Evolutionary conservation across 2,888 invertebrate species (phyloP).

Genomic region (Caradrina kadenii): DNA sequence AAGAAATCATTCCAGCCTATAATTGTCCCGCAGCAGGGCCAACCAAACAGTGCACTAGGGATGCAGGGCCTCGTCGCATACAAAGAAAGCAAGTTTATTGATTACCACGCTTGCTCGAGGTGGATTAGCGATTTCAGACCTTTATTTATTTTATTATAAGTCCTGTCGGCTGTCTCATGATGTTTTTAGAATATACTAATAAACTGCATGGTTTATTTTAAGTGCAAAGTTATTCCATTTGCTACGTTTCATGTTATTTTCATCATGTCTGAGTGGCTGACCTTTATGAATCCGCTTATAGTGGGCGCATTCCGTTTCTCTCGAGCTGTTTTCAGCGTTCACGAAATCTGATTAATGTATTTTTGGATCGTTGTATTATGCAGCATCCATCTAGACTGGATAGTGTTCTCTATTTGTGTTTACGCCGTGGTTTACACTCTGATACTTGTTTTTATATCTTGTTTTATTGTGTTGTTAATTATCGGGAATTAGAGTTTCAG

Average conservation of each 20-base stretch:
- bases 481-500: neutral
- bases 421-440: slow-evolving; percentile 29
- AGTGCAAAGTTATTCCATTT: slow-evolving; percentile 2
- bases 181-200: neutral
- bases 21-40: too few species aligned
- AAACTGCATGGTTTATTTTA: slow-evolving; percentile 25
- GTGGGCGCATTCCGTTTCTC: slow-evolving; percentile 25
- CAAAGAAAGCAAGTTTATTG: too few species aligned
- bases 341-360: slow-evolving; percentile 45
- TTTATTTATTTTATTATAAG: too few species aligned
- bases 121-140: too few species aligned
- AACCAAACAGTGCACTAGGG: too few species aligned
- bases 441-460: slow-evolving; percentile 25
- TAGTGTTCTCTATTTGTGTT: slow-evolving; percentile 41
- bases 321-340: slow-evolving; percentile 10
- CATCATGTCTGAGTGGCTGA: slow-evolving; percentile 25
- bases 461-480: slow-evolving; percentile 39
- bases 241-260: slow-evolving; percentile 33
- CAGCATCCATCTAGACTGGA: slow-evolving; percentile 21
- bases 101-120: too few species aligned
- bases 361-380: slow-evolving; percentile 45
- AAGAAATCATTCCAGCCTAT: too few species aligned
- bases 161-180: too few species aligned
- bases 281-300: slow-evolving; percentile 46
- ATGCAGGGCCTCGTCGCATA: too few species aligned